Base-by-base conservation (phyloP, 2,113 vertebrate species). In the Eulemur macaco region DNA sequence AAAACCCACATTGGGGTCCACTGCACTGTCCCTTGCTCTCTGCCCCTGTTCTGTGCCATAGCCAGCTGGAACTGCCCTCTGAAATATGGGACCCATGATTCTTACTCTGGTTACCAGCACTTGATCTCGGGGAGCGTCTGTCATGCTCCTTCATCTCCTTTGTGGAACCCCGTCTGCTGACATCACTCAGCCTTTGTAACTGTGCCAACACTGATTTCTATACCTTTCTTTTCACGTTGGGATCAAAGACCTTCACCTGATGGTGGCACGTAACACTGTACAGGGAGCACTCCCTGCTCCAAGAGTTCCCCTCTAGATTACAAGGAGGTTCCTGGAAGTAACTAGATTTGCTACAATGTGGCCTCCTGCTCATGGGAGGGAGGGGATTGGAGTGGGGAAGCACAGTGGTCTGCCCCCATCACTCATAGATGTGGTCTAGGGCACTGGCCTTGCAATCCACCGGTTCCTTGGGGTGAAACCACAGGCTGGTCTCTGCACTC, bases 401-500 rank as follows among this genome's bases (percentile, higher is more conserved):
- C 11, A 74, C 66, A 0, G 27, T 74, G 86, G 14, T 42, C 78
- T 17, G 34, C 42, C 54, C 25, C 23, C 2, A 14, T 95, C 91
- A 98, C 92, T 99, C 99, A n/a, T 99, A 99, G 92, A 99, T 98
- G 99, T 99, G 99, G 66, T 95, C 95, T 2, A 98, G 97, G 97
- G 99, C 98, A 97, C 99, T 99, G 98, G 98, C 99, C 3, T 97
- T 97, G 97, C 99, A 99, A 94, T 96, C 98, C 63, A 97, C 97
- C 95, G 99, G 93, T 95, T 99, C 99, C 9, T 99, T 98, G 0
- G 98, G 94, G 27, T 97, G 96, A 95, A 99, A 99, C 99, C 99
- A 99, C 82, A 99, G 98, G 66, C 89, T 96, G 63, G 99, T 99
- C 97, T 99, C 98, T 88, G 99, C 99, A 74, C 99, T 99, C 39